Conservation (phyloP, 1,140 invertebrate species). For the Nomia melanderi region DNA sequence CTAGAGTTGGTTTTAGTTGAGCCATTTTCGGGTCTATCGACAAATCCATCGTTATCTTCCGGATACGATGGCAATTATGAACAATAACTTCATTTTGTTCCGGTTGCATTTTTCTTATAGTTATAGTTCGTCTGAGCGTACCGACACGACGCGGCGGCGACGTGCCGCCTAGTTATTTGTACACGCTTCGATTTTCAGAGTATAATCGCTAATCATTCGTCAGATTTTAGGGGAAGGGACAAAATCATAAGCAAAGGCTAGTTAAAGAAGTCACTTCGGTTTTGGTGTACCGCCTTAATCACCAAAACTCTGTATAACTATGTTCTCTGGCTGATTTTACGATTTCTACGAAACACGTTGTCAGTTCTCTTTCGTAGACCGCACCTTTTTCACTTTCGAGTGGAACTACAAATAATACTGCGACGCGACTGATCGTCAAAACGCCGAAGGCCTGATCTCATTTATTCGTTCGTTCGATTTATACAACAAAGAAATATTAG, state of each 20-base stretch:
- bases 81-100: constrained; percentile 60
- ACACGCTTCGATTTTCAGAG: constrained; percentile 47
- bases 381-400: neutral
- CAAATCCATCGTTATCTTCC: constrained; percentile 20
- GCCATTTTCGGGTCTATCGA: too few relatives aligned
- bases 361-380: constrained; percentile 7
- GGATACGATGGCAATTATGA: constrained; percentile 45
- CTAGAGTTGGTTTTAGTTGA: too few relatives aligned
- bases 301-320: constrained; percentile 32
- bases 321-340: constrained; percentile 48
- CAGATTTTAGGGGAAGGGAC: constrained; percentile 49
- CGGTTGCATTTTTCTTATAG: constrained; percentile 21
- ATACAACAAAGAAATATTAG: too few relatives aligned
- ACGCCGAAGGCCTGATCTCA: neutral
- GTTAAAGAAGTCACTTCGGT: constrained; percentile 17
- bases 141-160: neutral
- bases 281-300: constrained; percentile 20
- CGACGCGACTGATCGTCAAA: neutral
- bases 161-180: constrained; percentile 63
- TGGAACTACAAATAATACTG: too few relatives aligned
- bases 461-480: too few relatives aligned
- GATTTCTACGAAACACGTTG: constrained; percentile 49
- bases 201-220: constrained; percentile 61
- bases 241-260: constrained; percentile 43
- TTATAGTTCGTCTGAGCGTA: constrained; percentile 50